Base-by-base conservation (phyloP, 2,888 invertebrate genomes). In the Sylvicola fuscatus region DNA sequence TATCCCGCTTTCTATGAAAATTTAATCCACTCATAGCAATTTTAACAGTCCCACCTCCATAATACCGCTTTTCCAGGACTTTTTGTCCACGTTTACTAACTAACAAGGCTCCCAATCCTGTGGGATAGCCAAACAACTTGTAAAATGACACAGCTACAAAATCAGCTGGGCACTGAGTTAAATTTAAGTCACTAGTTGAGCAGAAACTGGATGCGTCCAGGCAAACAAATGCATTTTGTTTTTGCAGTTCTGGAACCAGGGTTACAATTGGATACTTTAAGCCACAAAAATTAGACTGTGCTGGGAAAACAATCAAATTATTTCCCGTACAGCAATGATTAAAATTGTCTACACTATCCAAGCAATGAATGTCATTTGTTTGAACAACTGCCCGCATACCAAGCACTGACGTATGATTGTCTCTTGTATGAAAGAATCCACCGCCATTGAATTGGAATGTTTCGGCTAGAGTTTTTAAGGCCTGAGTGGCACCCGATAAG, bases 241-340 rank as follows among this genome's bases (percentile, higher is more conserved):
- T 54, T 52, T 3, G 3, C 12, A 4, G 10, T 8, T 26, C 14
- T 27, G 2, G 29, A 16, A 8, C 21, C 5, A 3, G 11, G 13
- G 1, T 14, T 38, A 11, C 30, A 17, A 21, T 30, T 0, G 89
- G 86, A 58, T 87, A 86, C 55, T 93, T 93, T 36, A 66, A 70
- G 1, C 97, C 97, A 48, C 83, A 86, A 52, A 92, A 97, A 56
- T 97, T 97, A 50, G 87, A 90, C 54, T 92, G 84, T 0, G 89
- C 93, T 1, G 95, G 83, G 53, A 79, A 87, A 0, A 71, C 82
- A 47, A 95, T 29, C 11, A 29, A 21, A 21, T 21, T 21, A 8
- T 21, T 21, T 21, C 21, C 21, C 4, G 8, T 21, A 21, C 4
- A 6, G 21, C 5, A 21, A 4, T 4, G 21, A 4, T 21, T 8